Base-by-base conservation (phyloP, 2,113 vertebrate genomes). In the Phycodurus eques region DNA sequence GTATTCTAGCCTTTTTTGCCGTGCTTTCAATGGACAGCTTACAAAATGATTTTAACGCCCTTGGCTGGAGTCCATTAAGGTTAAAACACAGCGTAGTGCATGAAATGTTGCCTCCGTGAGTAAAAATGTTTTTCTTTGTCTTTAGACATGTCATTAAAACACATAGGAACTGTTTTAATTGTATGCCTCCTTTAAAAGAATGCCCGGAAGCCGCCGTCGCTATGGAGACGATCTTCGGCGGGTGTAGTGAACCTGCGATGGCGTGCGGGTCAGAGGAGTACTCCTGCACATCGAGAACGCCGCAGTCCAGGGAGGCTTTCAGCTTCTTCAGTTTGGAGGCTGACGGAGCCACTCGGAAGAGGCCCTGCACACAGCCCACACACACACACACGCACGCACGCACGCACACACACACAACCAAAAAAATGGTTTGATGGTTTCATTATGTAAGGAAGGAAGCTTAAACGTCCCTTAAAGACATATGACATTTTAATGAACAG, bases 301-400 rank as follows among this genome's bases (percentile, higher is more conserved):
- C 98, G 73, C 98, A 99, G 87, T 99, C 98, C 79, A 99, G 92
- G 1, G 97, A 96, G 0, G 97, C 96, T 89, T 99, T 99, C 31
- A 99, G 94, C 89, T 99, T 99, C 94, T 99, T 99, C 73, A 99
- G 91, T 88, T 99, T 99, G 80, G 98, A 99, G 72, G 96, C 96
- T 0, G 98, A 98, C 0, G 98, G 96, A 59, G 98, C 98, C 80
- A 99, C 96, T 51, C 97, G 92, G 89, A 99, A 99, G 54, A 99
- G 94, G 67, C 98, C 98, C 98, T 99, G 63, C 71, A 79, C 33
- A 3, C 27, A 33, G 39, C 13, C 62, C 33, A 42, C 27, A 53
- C 14, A 8, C 31, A 51, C 31, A 39, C 35, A 11, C 17, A 7
- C 5, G 19, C 59, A n/a, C n/a, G 2, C n/a, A 60, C n/a, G 27